Evolutionary conservation across 2,113 vertebrate species (phyloP), one percentile per base, ranked within the genome.

Genomic region (Ardeotis arabs): DNA sequence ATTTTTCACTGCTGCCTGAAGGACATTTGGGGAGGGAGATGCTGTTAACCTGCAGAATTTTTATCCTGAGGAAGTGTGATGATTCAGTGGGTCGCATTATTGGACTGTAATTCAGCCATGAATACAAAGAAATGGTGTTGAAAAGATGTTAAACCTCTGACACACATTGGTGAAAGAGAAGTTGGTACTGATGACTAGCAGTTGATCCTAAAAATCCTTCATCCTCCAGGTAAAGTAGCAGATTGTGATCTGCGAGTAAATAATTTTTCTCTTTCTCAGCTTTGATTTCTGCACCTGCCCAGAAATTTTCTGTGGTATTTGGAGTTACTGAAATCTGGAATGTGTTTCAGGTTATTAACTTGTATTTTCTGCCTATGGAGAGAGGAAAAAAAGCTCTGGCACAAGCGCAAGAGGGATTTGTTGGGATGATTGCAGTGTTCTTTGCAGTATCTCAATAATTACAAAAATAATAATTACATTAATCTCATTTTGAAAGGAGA

Each of bases 1-100:
- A 95, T 97, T 97, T 98, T 95, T 97, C 97, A 97, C 49, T 86
- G 84, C 68, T 97, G 76, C 91, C 96, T 95, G 96, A 97, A 98
- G 96, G 96, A 96, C 88, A 47, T 87, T 75, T 90, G 31, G 25
- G 93, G 69, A 89, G 76, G 74, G 47, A 88, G 63, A 80, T 93
- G 81, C 75, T 93, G 91, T 94, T 84, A 73, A 68, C 80, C 58
- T 74, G 53, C 37, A 89, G 81, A 95, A 91, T 96, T 94, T 97
- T 86, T 95, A 94, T 96, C 69, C 73, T 25, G 45, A 80, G 78
- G 56, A 85, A 86, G 45, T 15, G 35, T 55, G 45, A 53, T 82
- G 69, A 95, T 87, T 95, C 60, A 76, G 52, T 96, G 66, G 73
- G 49, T 60, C 45, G 2, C 69, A 81, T 85, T 87, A 86, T 68